A percentile compares a stretch with the other conserved stretches of the same genome.
phyloP scores from a whole-genome alignment of 2,113 vertebrate genomes.

The Paramormyrops kingsleyae region DNA sequence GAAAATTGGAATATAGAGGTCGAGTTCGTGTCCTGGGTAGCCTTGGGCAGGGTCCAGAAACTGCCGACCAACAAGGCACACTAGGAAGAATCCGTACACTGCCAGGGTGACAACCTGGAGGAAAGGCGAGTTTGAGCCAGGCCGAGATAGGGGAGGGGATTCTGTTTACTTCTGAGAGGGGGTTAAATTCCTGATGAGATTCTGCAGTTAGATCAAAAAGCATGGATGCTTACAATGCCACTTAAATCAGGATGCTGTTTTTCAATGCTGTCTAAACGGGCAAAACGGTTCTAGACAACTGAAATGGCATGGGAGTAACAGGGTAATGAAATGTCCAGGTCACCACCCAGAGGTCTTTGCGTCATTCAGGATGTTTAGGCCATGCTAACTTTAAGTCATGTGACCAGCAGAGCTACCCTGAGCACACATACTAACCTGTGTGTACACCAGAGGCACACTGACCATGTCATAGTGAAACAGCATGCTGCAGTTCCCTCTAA shows the following conservation, averaged over 20 bases:
- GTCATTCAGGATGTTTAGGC: background rate
- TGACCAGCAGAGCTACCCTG: background rate
- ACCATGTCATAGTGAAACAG: slow-evolving; percentile 91
- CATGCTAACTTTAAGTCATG: background rate
- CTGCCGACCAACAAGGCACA: slow-evolving; percentile 86
- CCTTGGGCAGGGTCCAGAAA: slow-evolving; percentile 82
- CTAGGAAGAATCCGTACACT: slow-evolving; percentile 87
- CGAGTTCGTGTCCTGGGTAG: slow-evolving; percentile 77
- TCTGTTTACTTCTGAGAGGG: background rate
- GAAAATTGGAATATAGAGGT: slow-evolving; percentile 83
- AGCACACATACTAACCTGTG: slow-evolving; percentile 64
- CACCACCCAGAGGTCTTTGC: background rate
- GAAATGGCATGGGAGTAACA: background rate
- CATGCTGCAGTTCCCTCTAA: slow-evolving; percentile 80
- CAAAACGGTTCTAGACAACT: background rate
- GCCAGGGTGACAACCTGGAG: slow-evolving; percentile 85
- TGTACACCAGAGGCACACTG: slow-evolving; percentile 83
- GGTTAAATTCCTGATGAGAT: background rate
- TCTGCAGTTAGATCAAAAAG: background rate
- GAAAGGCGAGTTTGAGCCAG: background rate
- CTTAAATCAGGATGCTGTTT: background rate
- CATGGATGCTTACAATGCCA: background rate
- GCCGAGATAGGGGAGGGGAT: background rate
- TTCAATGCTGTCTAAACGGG: background rate
- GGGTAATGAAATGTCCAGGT: background rate